phyloP scores from a whole-genome alignment of 2,797 vertebrate species.

The Anomalospiza imberbis region DNA sequence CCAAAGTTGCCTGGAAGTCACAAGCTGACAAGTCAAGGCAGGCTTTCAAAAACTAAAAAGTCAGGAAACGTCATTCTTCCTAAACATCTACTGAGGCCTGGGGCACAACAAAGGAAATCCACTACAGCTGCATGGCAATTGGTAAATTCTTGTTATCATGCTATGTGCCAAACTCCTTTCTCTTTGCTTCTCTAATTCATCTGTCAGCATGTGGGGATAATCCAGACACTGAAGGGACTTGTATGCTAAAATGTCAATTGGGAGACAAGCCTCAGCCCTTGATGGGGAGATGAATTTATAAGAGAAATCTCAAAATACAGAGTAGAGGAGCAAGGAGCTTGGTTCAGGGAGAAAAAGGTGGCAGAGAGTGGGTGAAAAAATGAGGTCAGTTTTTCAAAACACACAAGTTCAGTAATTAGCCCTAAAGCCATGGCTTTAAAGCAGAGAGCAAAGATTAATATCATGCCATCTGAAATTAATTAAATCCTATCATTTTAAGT shows the following conservation, averaged over 20 bases:
- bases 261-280: neutral
- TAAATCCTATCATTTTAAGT: neutral
- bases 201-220: neutral
- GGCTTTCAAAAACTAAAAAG: conserved; percentile 2
- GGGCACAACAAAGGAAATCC: conserved; percentile 55
- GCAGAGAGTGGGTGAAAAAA: neutral
- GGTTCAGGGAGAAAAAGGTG: neutral
- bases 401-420: neutral
- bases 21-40: conserved; percentile 44
- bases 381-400: neutral
- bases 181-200: neutral
- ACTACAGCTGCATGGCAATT: conserved; percentile 32
- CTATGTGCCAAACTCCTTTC: conserved; percentile 3
- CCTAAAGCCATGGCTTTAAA: neutral
- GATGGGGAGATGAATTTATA: neutral
- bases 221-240: neutral
- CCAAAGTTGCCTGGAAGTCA: conserved; percentile 55
- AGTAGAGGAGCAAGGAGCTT: neutral
- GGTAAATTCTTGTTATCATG: conserved; percentile 37
- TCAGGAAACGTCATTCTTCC: conserved; percentile 47
- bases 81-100: conserved; percentile 46
- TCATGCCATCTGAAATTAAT: neutral
- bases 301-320: neutral
- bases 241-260: neutral
- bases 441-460: neutral